Base-by-base conservation (phyloP, 2,113 vertebrate genomes). In the Triplophysa tibetana region DNA sequence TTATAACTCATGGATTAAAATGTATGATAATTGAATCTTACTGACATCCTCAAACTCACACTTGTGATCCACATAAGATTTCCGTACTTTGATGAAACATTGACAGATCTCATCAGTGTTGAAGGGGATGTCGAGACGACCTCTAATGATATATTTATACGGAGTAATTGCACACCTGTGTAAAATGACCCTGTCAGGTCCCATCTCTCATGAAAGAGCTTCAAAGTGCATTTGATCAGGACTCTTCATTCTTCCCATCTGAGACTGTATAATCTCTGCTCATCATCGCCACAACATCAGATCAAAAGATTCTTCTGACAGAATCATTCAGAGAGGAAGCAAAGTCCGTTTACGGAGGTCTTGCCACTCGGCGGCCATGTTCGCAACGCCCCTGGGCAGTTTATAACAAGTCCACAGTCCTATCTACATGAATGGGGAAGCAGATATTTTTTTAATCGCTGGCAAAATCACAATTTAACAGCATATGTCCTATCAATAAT, bases 171-270 rank as follows among this genome's bases (percentile, higher is more conserved):
- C 41, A 75, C 73, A 75, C 60, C 73, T 63, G 50, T 58, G 29
- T 26, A 45, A 19, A 62, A 75, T 38, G 33, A 29, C 16, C 43
- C 38, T 48, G 73, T 4, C 23, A 19, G 58, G 23, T 17, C 73
- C 48, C 63, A 21, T 17, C 29, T 19, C 23, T 63, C 60, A 50
- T 63, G 73, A 63, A 41, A 74, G 52, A 38, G 58, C 33, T 61
- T 75, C 73, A 75, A 75, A 75, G 73, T n/a, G 43, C 73, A 75
- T 75, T 75, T 75, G 73, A 75, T 75, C 60, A 48, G 9, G 60
- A 45, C 43, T 45, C 11, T 38, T 38, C 33, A 8, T 38, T 38
- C 33, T 38, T 38, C 6, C 33, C 33, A 38, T 38, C 33, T 8
- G 33, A 38, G 33, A 75, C 58, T 48, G 72, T 29, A 75, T 75